phyloP scores from a whole-genome alignment of 2,797 vertebrate species.

The Neostethus bicornis region DNA sequence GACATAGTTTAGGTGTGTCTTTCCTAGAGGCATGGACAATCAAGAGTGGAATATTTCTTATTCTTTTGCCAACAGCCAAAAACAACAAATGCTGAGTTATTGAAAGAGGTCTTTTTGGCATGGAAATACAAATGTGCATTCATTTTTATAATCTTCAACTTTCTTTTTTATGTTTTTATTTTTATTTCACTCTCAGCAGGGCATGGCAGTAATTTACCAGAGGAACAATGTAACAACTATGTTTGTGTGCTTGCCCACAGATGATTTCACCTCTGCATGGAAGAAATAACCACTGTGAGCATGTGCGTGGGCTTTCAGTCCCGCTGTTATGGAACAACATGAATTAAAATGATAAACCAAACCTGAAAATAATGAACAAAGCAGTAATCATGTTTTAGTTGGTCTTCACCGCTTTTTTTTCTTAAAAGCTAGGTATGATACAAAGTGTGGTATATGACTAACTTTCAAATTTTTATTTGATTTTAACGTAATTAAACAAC shows the following conservation, averaged over 20 bases:
- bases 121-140: constrained; percentile 1
- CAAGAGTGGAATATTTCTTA: constrained; percentile 27
- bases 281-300: constrained; percentile 2
- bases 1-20: too few relatives aligned
- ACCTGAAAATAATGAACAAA: constrained; percentile 4
- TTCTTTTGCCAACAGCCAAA: too few relatives aligned
- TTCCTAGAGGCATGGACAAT: constrained; percentile 21
- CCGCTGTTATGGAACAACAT: neutral
- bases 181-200: constrained; percentile 21
- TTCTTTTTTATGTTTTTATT: constrained; percentile 14
- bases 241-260: constrained; percentile 14
- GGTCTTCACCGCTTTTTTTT: neutral
- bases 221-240: constrained; percentile 18
- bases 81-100: too few relatives aligned
- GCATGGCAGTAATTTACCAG: constrained; percentile 20
- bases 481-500: neutral
- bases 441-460: too few relatives aligned
- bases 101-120: constrained; percentile 47
- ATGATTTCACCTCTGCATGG: constrained; percentile 4
- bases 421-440: too few relatives aligned
- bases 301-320: constrained; percentile 7
- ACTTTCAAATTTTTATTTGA: neutral
- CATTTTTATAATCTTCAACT: constrained; percentile 2
- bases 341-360: constrained; percentile 8
- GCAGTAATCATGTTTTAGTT: constrained; percentile 7